Evolutionary conservation across 2,797 vertebrate genomes (phyloP), one percentile per base, ranked within the genome.

Genomic region (Periophthalmus magnuspinnatus): DNA sequence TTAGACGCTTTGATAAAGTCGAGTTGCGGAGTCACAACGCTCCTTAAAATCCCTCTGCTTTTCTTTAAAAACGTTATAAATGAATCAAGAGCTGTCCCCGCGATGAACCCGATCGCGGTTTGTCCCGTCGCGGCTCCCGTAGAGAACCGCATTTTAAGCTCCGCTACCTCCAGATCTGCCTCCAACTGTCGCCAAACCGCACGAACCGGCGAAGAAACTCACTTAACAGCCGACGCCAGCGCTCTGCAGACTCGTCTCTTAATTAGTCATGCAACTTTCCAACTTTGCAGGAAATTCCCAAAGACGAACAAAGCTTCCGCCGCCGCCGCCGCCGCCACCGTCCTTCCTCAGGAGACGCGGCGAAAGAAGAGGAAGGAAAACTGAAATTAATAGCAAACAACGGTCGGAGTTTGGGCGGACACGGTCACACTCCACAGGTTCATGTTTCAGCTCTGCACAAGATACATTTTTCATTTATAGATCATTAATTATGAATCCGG

Each of bases 401-500:
- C 87, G 82, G 74, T 77, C 78, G 72, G 82, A 84, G 82, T 81
- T 80, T 85, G 77, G 84, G 77, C 81, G 82, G 88, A 91, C 74
- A 88, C 77, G 74, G 89, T 89, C 81, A 88, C 82, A 82, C 80
- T 69, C 77, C 86, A 86, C 84, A 87, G 81, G 85, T 68, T 87
- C 85, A 81, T 86, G 88, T 90, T 84, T 85, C 75, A 85, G 83
- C 79, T 80, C 77, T 81, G 83, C 75, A 87, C 83, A 86, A 90
- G 90, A 91, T 93, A 74, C 80, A 93, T 93, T 84, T 91, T 93
- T 93, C 87, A 93, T 93, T 84, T 69, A 75, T 70, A 85, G 74
- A 87, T 85, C 82, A 91, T 94, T 88, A 92, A 91, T 90, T 90
- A 92, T 93, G 89, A 91, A 93, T 91, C 82, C 78, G 81, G 70